These are phyloP conservation scores for Parnassius apollo DNA, from an alignment of 2,888 invertebrate species.

Conservation along the genomic window DNA sequence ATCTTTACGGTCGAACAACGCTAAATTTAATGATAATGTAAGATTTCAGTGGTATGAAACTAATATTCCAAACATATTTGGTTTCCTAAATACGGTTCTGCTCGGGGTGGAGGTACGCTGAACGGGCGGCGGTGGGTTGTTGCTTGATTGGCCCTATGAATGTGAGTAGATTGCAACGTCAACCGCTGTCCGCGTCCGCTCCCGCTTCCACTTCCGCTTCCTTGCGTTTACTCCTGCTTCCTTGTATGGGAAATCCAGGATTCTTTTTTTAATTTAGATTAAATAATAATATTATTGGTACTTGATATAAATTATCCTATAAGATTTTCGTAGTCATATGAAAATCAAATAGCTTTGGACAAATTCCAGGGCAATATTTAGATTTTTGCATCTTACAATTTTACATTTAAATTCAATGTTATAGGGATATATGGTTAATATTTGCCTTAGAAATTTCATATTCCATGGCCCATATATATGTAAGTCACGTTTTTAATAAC, in stretches of 20 bases:
- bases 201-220: conserved; percentile 43
- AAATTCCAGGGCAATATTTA: neutral
- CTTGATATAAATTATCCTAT: neutral
- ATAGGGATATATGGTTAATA: conserved; percentile 37
- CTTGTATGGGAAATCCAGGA: conserved; percentile 32
- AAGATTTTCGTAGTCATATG: neutral
- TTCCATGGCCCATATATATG: conserved; percentile 72
- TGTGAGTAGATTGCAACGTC: conserved; percentile 75
- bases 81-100: conserved; percentile 48
- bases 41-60: too few species aligned
- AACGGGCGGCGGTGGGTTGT: conserved; percentile 67
- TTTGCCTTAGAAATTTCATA: conserved; percentile 60
- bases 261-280: conserved; percentile 9
- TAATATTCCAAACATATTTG: neutral
- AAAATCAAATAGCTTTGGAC: neutral
- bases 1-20: too few species aligned
- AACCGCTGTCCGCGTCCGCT: conserved; percentile 39
- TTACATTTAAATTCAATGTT: conserved; percentile 25
- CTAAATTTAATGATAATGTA: too few species aligned
- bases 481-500: conserved; percentile 81
- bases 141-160: conserved; percentile 80
- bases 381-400: conserved; percentile 13
- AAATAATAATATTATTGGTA: neutral
- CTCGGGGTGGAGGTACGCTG: conserved; percentile 56
- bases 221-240: conserved; percentile 33